phyloP scores from a whole-genome alignment of 1,140 invertebrate genomes.

The Drosophila baimaii region DNA sequence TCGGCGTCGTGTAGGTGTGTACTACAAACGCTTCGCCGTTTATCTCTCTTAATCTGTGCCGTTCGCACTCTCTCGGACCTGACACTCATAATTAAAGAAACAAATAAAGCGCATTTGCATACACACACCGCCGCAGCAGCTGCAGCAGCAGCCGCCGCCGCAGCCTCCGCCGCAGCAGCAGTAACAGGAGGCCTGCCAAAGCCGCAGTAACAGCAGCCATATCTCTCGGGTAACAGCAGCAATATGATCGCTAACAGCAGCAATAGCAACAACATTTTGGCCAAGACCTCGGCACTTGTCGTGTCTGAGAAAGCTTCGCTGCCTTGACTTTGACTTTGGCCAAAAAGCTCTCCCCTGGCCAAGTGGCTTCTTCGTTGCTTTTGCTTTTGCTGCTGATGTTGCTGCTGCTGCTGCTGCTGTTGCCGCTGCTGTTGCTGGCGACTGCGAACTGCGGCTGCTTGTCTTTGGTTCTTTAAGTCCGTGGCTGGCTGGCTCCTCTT shows the following conservation, averaged over 20 bases:
- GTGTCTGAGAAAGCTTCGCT: slow-evolving; percentile 73
- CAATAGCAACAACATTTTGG: slow-evolving; percentile 25
- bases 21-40: slow-evolving; percentile 54
- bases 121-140: slow-evolving; percentile 25
- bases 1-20: slow-evolving; percentile 47
- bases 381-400: slow-evolving; percentile 31
- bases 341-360: slow-evolving; percentile 44
- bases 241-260: slow-evolving; percentile 14
- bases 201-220: slow-evolving; percentile 19
- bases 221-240: slow-evolving; percentile 16
- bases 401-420: slow-evolving; percentile 30
- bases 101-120: slow-evolving; percentile 82
- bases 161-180: slow-evolving; percentile 25
- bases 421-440: slow-evolving; percentile 55
- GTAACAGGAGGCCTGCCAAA: slow-evolving; percentile 1
- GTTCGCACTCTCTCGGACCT: slow-evolving; percentile 75
- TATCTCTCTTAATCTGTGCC: slow-evolving; percentile 76
- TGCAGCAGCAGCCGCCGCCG: slow-evolving; percentile 12
- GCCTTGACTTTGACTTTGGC: slow-evolving; percentile 49
- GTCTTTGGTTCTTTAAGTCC: slow-evolving; percentile 84
- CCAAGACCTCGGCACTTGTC: slow-evolving; percentile 69
- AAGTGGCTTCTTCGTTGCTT: slow-evolving; percentile 35
- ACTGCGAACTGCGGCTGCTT: slow-evolving; percentile 70
- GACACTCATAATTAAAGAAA: slow-evolving; percentile 83
- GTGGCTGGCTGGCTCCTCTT: slow-evolving; percentile 83